phyloP scores from a whole-genome alignment of 2,888 invertebrate genomes.

The Synanthedon tipuliformis region DNA sequence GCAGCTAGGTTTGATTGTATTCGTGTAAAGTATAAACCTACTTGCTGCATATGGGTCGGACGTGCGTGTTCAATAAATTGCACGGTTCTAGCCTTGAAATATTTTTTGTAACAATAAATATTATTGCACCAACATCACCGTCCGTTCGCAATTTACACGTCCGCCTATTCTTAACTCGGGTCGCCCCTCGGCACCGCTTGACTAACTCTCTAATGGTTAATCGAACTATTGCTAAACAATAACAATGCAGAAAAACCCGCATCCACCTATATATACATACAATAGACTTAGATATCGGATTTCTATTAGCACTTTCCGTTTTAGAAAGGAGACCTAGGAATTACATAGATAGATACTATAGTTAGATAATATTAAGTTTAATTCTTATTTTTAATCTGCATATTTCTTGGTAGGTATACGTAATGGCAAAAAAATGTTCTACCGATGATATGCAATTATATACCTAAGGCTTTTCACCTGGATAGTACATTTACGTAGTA shows the following conservation, averaged over 20 bases:
- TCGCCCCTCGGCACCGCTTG: slow-evolving; percentile 9
- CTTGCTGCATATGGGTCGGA: neutral
- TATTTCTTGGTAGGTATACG: no score
- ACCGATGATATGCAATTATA: no score
- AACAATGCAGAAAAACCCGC: slow-evolving; percentile 9
- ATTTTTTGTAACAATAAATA: slow-evolving; percentile 1
- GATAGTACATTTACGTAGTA: no score
- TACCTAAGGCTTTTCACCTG: no score
- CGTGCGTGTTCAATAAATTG: neutral
- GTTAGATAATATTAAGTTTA: no score
- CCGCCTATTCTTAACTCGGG: slow-evolving; percentile 12
- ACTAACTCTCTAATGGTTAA: slow-evolving; percentile 6
- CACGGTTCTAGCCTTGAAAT: slow-evolving; percentile 1
- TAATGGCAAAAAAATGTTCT: no score
- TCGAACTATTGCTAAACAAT: slow-evolving; percentile 14
- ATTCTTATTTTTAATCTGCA: no score
- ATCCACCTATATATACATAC: neutral
- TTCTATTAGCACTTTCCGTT: neutral
- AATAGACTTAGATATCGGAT: neutral
- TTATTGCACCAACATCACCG: slow-evolving; percentile 7
- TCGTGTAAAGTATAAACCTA: no score
- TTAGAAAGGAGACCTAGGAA: neutral
- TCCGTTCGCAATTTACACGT: slow-evolving; percentile 8
- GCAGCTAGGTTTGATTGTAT: no score
- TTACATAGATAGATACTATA: no score